Evolutionary conservation across 2,888 invertebrate genomes (phyloP).

Genomic region (Perizoma flavofasciatum): DNA sequence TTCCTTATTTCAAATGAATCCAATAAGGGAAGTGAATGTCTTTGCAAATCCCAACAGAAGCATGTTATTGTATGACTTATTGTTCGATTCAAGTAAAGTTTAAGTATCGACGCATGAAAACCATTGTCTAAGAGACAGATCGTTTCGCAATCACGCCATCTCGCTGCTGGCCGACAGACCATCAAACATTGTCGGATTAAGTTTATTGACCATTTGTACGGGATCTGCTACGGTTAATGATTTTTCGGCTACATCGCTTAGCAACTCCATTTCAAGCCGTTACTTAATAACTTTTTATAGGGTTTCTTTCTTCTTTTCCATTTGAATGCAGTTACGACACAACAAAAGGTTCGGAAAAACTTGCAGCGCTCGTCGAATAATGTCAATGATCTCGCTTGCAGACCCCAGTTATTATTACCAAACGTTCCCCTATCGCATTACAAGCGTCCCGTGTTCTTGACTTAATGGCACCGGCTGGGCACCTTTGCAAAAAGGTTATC

Average conservation of each 20-base stretch:
- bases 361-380: constrained; percentile 34
- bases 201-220: constrained; percentile 77
- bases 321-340: constrained; percentile 38
- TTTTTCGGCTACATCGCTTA: constrained; percentile 63
- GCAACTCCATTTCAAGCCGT: constrained; percentile 60
- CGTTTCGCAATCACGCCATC: constrained; percentile 59
- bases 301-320: constrained; percentile 37
- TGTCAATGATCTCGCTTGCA: constrained; percentile 40
- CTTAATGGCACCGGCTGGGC: constrained; percentile 48
- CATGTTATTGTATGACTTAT: constrained; percentile 33
- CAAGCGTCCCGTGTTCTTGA: constrained; percentile 55
- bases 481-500: constrained; percentile 54
- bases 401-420: constrained; percentile 56
- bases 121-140: constrained; percentile 49
- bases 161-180: constrained; percentile 49
- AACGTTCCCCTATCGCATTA: constrained; percentile 58
- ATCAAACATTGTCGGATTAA: constrained; percentile 77
- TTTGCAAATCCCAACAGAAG: constrained; percentile 22
- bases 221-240: constrained; percentile 75
- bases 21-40: constrained; percentile 12
- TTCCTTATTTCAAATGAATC: constrained; percentile 9
- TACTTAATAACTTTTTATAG: constrained; percentile 60
- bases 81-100: constrained; percentile 33
- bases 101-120: constrained; percentile 34
- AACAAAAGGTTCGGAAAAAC: constrained; percentile 34